phyloP scores from a whole-genome alignment of 35 echinoderm and acorn worm species.

The Lytechinus variegatus region DNA sequence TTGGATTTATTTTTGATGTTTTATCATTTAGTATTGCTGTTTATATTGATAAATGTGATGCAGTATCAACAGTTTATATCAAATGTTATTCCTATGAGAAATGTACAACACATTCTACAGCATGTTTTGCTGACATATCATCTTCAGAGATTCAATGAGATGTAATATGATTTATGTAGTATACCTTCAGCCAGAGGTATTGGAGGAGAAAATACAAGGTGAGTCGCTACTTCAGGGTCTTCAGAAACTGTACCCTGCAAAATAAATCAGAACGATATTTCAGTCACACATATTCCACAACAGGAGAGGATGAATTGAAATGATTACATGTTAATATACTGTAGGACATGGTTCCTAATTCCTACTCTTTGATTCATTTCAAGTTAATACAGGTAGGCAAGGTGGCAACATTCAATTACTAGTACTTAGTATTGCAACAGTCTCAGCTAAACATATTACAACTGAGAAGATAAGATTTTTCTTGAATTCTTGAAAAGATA shows the following conservation, averaged over 20 bases:
- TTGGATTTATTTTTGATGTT: not conserved
- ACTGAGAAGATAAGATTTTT: too few relatives aligned
- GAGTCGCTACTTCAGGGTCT: slow-evolving; percentile 83
- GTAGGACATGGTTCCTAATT: too few relatives aligned
- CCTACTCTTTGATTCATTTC: too few relatives aligned
- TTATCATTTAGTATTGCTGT: not conserved
- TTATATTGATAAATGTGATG: not conserved
- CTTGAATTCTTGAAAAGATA: too few relatives aligned
- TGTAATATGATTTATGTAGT: not conserved
- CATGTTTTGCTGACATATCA: not conserved
- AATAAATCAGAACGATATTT: not conserved
- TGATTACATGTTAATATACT: too few relatives aligned
- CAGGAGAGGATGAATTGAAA: too few relatives aligned
- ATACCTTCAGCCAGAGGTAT: slow-evolving; percentile 82
- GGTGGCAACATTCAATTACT: too few relatives aligned
- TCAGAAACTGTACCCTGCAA: slow-evolving; percentile 87
- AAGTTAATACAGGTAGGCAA: too few relatives aligned
- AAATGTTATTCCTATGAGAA: not conserved
- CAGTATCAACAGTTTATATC: not conserved
- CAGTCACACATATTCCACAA: too few relatives aligned
- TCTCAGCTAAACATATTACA: too few relatives aligned
- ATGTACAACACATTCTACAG: not conserved
- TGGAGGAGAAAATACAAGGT: slow-evolving; percentile 80
- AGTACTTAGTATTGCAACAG: too few relatives aligned
- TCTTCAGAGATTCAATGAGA: not conserved